Conservation (phyloP, 2,113 vertebrate genomes). For the Orientallactaga bullata region DNA sequence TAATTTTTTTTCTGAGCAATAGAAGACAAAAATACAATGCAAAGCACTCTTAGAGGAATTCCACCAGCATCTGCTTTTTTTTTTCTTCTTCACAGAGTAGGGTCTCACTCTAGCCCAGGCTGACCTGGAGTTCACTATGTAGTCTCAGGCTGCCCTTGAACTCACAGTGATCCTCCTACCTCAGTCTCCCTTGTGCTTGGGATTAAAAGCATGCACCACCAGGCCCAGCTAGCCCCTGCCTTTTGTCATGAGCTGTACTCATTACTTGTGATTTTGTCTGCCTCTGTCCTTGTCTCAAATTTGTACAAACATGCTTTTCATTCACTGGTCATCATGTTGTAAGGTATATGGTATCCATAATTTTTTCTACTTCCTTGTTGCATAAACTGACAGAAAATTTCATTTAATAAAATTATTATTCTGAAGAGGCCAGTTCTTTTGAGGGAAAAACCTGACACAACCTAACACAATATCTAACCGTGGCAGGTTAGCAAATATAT, state of each 20-base stretch:
- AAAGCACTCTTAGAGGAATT: background rate
- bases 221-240: background rate
- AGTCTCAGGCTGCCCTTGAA: too few relatives aligned
- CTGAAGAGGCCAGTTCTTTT: background rate
- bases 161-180: too few relatives aligned
- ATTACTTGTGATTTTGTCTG: background rate
- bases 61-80: background rate
- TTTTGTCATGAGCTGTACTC: background rate
- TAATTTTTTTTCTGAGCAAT: background rate
- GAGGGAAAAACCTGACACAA: background rate
- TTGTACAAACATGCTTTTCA: background rate
- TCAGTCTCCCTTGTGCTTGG: too few relatives aligned
- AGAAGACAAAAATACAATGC: background rate
- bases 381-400: background rate
- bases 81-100: too few relatives aligned
- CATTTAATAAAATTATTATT: constrained; percentile 14
- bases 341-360: background rate
- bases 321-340: background rate
- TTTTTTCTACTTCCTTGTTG: background rate
- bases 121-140: too few relatives aligned
- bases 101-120: too few relatives aligned
- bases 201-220: background rate
- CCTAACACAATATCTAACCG: background rate
- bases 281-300: background rate
- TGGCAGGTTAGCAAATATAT: background rate